These are phyloP conservation scores for Pseudomyrmex dendroicus DNA, from an alignment of 1,140 invertebrate species.

Conservation along the genomic window DNA sequence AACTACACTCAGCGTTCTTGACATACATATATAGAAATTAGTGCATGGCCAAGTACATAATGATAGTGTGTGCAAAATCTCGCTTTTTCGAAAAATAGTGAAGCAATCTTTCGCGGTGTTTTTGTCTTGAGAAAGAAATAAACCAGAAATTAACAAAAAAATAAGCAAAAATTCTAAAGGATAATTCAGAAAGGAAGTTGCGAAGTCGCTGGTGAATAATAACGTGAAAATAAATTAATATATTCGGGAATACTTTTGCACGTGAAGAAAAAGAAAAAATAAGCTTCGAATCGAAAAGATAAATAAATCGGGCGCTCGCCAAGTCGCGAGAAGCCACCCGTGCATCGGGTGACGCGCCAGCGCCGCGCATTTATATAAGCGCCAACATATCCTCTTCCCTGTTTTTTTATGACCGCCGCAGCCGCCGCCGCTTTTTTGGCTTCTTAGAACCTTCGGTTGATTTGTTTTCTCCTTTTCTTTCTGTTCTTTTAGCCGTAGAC, in stretches of 20 bases:
- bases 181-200: too few relatives aligned
- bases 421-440: conserved; percentile 72
- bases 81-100: background rate
- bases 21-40: conserved; percentile 8
- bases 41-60: conserved; percentile 34
- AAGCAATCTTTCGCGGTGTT: background rate
- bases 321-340: background rate
- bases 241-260: too few relatives aligned
- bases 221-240: too few relatives aligned
- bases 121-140: background rate
- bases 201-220: too few relatives aligned
- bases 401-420: background rate
- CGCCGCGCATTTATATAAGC: background rate
- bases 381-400: too few relatives aligned
- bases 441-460: conserved; percentile 80
- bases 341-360: background rate
- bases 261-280: too few relatives aligned
- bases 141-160: too few relatives aligned
- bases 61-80: background rate
- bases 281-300: background rate
- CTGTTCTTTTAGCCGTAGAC: conserved; percentile 85
- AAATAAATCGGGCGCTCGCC: background rate
- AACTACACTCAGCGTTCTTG: conserved; percentile 2
- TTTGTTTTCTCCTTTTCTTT: conserved; percentile 84
- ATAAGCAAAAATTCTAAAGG: too few relatives aligned